Base-by-base conservation (phyloP, 2,888 invertebrate genomes). In the Napeogenes sylphis region DNA sequence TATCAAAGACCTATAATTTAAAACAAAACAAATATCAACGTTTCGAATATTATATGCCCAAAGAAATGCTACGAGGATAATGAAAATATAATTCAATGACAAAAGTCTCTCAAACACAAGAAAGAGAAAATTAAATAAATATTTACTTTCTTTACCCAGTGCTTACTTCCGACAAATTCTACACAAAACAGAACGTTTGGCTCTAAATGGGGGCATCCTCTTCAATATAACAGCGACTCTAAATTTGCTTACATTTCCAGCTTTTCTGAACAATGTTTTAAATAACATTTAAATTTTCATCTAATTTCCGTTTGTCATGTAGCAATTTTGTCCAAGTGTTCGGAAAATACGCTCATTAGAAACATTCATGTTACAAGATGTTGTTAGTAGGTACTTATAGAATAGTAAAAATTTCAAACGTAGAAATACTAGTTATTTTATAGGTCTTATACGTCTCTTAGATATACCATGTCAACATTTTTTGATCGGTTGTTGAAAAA, bases 301-400 rank as follows among this genome's bases (percentile, higher is more conserved):
- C 64, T 68, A 66, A 67, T 71, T 69, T 67, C 60, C 68, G 63
- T 65, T 70, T 63, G 64, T 65, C 62, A 58, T 64, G 59, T 62
- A 42, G 61, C 64, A 63, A 61, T 66, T 67, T 65, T 63, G 58
- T 42, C 13, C 58, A 58, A 63, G 66, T 42, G 54, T 63, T 56
- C 59, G 51, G 58, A 42, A 56, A 56, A 54, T 53, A 30, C n/a
- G 45, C 46, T 46, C 35, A 38, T 30, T 51, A 21, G 21, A 30
- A 30, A 51, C n/a, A 51, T 51, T 51, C 4, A 51, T 51, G 51
- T 21, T 21, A 51, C 21, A 30, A 30, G 8, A 10, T 21, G 10
- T 30, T 2, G 8, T 5, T 14, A 6, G 2, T n/a, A 12, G 45
- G 32, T 12, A 4, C 6, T 4, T n/a, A 46, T 30, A 4, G 21